phyloP scores from a whole-genome alignment of 2,797 vertebrate species.

The Typhlichthys eigenmanni region DNA sequence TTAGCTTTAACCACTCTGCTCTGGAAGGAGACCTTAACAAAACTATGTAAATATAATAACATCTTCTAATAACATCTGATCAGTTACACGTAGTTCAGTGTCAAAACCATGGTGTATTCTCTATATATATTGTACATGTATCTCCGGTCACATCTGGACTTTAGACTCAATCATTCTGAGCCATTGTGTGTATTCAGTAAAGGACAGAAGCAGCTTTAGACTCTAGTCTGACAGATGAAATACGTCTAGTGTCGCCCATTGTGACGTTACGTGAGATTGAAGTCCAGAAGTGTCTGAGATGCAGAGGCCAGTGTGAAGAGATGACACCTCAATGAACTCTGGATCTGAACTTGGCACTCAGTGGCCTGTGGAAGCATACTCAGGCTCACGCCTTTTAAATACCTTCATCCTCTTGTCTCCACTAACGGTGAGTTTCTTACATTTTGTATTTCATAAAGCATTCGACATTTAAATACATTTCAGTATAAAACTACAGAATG shows the following conservation, averaged over 20 bases:
- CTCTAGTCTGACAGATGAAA: constrained; percentile 67
- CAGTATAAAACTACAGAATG: too few species aligned
- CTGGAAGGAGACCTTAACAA: neutral
- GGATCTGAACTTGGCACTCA: constrained; percentile 42
- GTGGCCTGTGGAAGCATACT: constrained; percentile 1
- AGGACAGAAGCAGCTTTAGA: constrained; percentile 35
- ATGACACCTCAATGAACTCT: constrained; percentile 48
- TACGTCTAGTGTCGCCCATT: constrained; percentile 46
- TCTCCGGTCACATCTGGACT: constrained; percentile 45
- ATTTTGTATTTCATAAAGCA: neutral
- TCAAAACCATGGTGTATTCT: too few species aligned
- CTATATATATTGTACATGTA: neutral
- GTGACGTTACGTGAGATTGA: constrained; percentile 66
- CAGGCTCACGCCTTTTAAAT: neutral
- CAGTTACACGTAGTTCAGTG: too few species aligned
- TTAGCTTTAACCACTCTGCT: constrained; percentile 14
- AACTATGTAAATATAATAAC: neutral
- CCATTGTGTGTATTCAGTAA: constrained; percentile 33
- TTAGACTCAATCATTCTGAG: constrained; percentile 44
- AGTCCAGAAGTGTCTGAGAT: constrained; percentile 69
- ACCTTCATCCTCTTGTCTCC: constrained; percentile 8
- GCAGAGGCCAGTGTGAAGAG: constrained; percentile 33
- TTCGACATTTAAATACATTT: neutral
- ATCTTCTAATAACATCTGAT: neutral
- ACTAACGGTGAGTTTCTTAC: constrained; percentile 37